A percentile compares a stretch with the other conserved stretches of the same genome.
Evolutionary conservation across 2,888 invertebrate genomes (phyloP).

Genomic region (Aplocera efformata): DNA sequence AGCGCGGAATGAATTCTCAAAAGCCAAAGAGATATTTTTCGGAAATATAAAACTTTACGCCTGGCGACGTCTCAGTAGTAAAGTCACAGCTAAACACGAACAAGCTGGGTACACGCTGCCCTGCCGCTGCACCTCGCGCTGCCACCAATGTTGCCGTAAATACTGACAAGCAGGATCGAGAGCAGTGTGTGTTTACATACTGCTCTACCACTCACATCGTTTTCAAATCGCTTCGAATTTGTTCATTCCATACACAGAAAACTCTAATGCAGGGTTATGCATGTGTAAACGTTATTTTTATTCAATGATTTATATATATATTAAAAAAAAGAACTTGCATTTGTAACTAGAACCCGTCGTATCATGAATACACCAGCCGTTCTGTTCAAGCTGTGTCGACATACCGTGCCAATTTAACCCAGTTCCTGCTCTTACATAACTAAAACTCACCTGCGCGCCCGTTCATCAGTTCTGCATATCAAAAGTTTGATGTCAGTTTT

Average conservation of each 20-base stretch:
- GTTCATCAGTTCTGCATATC: conserved; percentile 4
- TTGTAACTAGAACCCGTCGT: too few species aligned
- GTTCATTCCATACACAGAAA: too few species aligned
- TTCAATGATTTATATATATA: too few species aligned
- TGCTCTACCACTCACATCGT: too few species aligned
- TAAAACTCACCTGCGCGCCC: conserved; percentile 10
- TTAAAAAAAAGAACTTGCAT: too few species aligned
- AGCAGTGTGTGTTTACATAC: too few species aligned
- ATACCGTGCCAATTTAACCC: conserved; percentile 11
- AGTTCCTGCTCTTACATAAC: conserved; percentile 14
- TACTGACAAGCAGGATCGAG: neutral
- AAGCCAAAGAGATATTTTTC: conserved; percentile 22
- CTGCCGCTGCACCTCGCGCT: too few species aligned
- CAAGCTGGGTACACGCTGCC: too few species aligned
- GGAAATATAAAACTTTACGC: conserved; percentile 24
- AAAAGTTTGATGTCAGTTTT: conserved; percentile 7
- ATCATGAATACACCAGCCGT: neutral
- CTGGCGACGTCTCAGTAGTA: conserved; percentile 1
- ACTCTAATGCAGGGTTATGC: too few species aligned
- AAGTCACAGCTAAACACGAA: neutral
- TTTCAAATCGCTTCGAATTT: too few species aligned
- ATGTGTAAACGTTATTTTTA: too few species aligned
- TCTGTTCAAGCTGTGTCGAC: neutral
- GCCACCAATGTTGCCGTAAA: neutral
- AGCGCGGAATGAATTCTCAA: neutral